Evolutionary conservation across 2,888 invertebrate species (phyloP), one percentile per base, ranked within the genome.

Genomic region (Stomorhina lunata): DNA sequence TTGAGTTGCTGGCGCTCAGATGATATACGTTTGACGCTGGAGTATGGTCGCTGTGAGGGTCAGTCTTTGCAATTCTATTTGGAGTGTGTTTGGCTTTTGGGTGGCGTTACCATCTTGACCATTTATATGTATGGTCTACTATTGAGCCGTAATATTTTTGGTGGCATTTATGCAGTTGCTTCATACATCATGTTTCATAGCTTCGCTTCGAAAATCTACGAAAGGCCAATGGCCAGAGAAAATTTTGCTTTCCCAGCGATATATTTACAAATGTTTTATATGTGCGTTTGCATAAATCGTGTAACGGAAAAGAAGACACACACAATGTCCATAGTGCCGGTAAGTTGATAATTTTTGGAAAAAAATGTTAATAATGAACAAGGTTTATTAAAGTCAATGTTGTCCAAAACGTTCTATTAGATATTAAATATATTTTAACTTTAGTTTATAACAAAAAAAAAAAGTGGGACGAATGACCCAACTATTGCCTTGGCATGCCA

Each of bases 211-310:
- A 92, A 97, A 57, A 96, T 97, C 3, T 96, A 96, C 87, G 96
- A 97, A 95, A 94, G 96, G 0, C 97, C 97, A 0, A 95, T 97
- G 45, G 93, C 97, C 57, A 91, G 97, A 25, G 97, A 98, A 90
- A 97, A 96, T 88, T 95, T 97, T 88, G 96, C 96, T 0, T 95
- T 95, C 87, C 97, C 97, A 0, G 92, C 96, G 45, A 92, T 96
- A 83, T 92, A 97, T 15, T 91, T 94, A 69, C 96, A 97, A 89
- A 94, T 95, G 91, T 94, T 95, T 86, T 92, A 94, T 27, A 92
- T 96, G 0, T 93, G 93, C 29, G 81, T 92, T 29, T 93, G 94
- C 73, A 92, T 94, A 53, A 89, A 92, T 9, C 88, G 88, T 9
- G 86, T 87, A 7, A 85, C 88, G 6, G 86, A 87, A 48, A 85